Percentiles rank a stretch among this genome's conserved stretches.
These are phyloP conservation scores for Chloroceryle inda DNA, from an alignment of 2,797 vertebrate species.

Conservation along the genomic window DNA sequence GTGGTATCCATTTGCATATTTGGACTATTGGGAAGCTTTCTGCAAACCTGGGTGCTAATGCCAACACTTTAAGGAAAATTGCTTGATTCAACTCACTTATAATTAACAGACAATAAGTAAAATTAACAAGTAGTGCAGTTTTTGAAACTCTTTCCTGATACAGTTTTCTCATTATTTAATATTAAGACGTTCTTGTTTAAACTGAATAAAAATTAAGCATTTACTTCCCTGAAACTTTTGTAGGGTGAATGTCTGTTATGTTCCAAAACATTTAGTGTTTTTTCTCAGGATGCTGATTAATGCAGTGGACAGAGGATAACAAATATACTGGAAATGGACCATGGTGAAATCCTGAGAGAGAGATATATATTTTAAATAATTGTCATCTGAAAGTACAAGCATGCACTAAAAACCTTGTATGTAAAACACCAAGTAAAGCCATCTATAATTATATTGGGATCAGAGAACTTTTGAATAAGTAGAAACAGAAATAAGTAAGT, in stretches of 20 bases:
- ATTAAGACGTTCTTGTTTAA: background rate
- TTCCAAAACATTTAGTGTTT: background rate
- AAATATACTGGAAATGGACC: background rate
- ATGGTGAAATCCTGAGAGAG: background rate
- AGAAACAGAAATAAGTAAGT: background rate
- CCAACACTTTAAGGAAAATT: background rate
- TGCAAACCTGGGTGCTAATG: slow-evolving; percentile 2
- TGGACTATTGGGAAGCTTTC: slow-evolving; percentile 27
- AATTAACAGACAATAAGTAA: background rate
- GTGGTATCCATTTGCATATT: background rate
- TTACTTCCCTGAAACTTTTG: background rate
- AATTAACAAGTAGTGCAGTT: background rate
- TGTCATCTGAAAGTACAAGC: background rate
- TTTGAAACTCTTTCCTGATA: background rate
- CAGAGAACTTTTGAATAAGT: background rate
- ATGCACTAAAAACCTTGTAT: background rate
- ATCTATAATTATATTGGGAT: background rate
- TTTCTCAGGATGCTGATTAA: background rate
- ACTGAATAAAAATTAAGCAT: background rate
- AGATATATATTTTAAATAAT: background rate
- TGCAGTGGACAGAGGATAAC: background rate
- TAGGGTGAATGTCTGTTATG: background rate
- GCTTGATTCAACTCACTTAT: background rate
- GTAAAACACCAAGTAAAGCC: background rate
- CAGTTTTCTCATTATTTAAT: background rate